A percentile compares a stretch with the other conserved stretches of the same genome.
Evolutionary conservation across 2,888 invertebrate genomes (phyloP).

Genomic region (Xylocampa areola): DNA sequence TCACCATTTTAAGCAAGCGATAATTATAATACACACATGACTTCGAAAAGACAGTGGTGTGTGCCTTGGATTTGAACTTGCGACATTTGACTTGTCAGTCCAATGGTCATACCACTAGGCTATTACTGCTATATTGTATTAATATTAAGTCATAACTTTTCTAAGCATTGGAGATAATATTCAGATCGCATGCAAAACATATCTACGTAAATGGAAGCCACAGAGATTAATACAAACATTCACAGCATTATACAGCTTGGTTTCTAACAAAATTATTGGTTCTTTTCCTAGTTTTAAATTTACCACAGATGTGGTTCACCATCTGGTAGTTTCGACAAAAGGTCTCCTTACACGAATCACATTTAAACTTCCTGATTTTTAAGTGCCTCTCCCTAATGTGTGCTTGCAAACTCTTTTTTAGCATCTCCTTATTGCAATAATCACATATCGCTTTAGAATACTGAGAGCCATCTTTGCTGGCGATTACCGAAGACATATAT

Average conservation of each 20-base stretch:
- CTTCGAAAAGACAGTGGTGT: too few relatives aligned
- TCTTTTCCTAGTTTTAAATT: slow-evolving; percentile 41
- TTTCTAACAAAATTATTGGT: neutral
- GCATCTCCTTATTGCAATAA: slow-evolving; percentile 81
- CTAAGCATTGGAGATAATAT: too few relatives aligned
- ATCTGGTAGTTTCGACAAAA: slow-evolving; percentile 76
- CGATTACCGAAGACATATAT: slow-evolving; percentile 66
- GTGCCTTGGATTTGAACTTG: too few relatives aligned
- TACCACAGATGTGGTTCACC: slow-evolving; percentile 71
- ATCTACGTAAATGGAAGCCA: too few relatives aligned
- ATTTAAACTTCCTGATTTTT: slow-evolving; percentile 71
- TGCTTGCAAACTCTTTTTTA: slow-evolving; percentile 76
- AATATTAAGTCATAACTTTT: too few relatives aligned
- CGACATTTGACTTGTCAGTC: too few relatives aligned
- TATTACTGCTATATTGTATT: too few relatives aligned
- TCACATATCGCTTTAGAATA: slow-evolving; percentile 78
- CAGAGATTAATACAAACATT: neutral
- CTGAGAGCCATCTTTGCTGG: slow-evolving; percentile 63
- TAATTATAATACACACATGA: too few relatives aligned
- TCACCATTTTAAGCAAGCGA: too few relatives aligned
- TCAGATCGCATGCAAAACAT: too few relatives aligned
- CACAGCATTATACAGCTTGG: too few relatives aligned
- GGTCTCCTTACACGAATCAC: slow-evolving; percentile 61
- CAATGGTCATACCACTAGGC: too few relatives aligned
- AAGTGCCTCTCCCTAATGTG: slow-evolving; percentile 79